A percentile compares a stretch with the other conserved stretches of the same genome.
phyloP scores from a whole-genome alignment of 2,888 invertebrate species.

The Serrognathus titanus region DNA sequence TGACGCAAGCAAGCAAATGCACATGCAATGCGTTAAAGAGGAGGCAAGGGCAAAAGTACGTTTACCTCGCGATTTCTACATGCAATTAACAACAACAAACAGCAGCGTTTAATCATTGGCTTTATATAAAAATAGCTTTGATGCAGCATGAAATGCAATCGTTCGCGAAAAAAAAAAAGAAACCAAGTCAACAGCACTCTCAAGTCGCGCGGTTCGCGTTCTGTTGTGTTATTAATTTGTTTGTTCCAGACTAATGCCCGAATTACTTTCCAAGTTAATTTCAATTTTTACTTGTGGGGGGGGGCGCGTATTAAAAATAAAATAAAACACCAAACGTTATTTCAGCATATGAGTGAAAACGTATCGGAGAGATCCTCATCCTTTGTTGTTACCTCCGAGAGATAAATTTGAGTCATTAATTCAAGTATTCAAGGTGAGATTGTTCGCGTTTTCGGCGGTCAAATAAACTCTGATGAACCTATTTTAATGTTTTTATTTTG shows the following conservation, averaged over 20 bases:
- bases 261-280: background rate
- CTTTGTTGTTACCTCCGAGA: conserved; percentile 6
- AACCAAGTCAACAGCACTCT: no score
- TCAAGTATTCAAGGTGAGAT: conserved; percentile 34
- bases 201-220: background rate
- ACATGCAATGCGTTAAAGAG: background rate
- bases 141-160: conserved; percentile 2
- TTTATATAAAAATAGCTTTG: conserved; percentile 3
- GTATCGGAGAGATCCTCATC: background rate
- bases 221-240: background rate
- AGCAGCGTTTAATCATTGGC: conserved; percentile 11
- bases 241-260: background rate
- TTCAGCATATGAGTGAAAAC: no score
- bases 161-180: background rate
- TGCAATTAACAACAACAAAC: conserved; percentile 17
- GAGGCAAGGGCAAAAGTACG: conserved; percentile 48
- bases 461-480: conserved; percentile 33
- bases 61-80: conserved; percentile 39
- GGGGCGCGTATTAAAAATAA: no score
- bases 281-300: no score
- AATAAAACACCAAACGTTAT: no score
- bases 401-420: conserved; percentile 6
- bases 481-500: conserved; percentile 32
- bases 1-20: background rate
- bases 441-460: conserved; percentile 28